These are phyloP conservation scores for Menura novaehollandiae DNA, from an alignment of 2,113 vertebrate species.

Conservation along the genomic window DNA sequence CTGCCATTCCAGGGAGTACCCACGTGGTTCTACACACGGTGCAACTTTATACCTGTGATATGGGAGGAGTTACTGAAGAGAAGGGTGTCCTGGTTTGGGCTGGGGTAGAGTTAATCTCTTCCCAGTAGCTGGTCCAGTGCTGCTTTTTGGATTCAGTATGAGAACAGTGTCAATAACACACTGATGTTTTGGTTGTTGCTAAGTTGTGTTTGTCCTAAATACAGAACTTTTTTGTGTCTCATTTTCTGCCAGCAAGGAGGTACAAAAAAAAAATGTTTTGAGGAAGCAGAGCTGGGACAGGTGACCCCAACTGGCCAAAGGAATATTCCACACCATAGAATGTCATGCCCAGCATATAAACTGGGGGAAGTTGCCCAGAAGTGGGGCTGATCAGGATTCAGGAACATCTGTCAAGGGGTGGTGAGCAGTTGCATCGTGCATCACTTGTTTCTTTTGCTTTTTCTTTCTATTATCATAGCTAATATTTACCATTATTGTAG, in stretches of 20 bases:
- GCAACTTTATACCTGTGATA: neutral
- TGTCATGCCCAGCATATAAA: neutral
- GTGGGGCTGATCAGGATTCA: accelerated
- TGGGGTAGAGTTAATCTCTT: neutral
- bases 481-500: neutral
- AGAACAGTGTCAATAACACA: accelerated
- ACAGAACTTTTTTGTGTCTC: neutral
- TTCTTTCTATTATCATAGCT: neutral
- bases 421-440: neutral
- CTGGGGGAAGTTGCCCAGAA: too few species aligned
- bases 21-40: neutral
- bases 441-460: neutral
- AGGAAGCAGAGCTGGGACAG: neutral
- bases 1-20: neutral
- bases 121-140: neutral
- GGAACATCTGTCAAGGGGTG: too few species aligned
- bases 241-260: neutral
- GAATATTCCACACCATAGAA: neutral
- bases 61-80: neutral
- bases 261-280: too few species aligned
- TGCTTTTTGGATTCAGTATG: neutral
- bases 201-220: neutral
- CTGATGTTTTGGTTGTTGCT: neutral
- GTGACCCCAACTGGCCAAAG: neutral
- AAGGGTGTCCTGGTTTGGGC: too few species aligned